A percentile compares a stretch with the other conserved stretches of the same genome.
Conservation (phyloP, 2,888 invertebrate genomes). For the Trichopoda pennipes region DNA sequence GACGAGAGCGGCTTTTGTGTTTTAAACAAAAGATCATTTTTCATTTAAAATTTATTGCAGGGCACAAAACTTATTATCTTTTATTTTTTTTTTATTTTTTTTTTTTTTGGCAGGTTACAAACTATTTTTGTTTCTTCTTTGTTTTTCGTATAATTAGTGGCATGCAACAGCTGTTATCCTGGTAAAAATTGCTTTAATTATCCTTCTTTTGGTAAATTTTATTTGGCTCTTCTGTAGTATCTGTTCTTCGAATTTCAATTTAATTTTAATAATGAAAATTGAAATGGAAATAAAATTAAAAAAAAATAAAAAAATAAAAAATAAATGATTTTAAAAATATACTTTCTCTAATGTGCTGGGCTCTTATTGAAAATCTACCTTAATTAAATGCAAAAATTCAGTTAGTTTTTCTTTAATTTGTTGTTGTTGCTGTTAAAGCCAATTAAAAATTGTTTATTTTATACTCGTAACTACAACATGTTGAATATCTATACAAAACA, state of each 20-base stretch:
- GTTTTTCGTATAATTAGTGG: slow-evolving; percentile 16
- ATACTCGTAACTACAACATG: slow-evolving; percentile 65
- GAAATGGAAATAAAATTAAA: slow-evolving; percentile 17
- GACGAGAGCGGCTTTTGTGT: not conserved
- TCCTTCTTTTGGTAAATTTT: slow-evolving; percentile 49
- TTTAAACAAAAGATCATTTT: slow-evolving; percentile 39
- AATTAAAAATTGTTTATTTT: slow-evolving; percentile 68
- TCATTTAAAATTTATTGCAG: slow-evolving; percentile 33
- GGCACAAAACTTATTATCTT: slow-evolving; percentile 18
- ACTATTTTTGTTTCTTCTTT: slow-evolving; percentile 17
- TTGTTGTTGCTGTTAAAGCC: slow-evolving; percentile 55
- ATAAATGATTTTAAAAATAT: slow-evolving; percentile 28
- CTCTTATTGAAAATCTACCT: slow-evolving; percentile 67
- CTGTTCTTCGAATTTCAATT: slow-evolving; percentile 33
- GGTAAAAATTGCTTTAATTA: slow-evolving; percentile 59
- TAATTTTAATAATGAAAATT: slow-evolving; percentile 34
- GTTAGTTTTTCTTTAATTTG: slow-evolving; percentile 34
- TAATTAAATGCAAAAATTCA: slow-evolving; percentile 68
- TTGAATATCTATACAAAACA: slow-evolving; percentile 39
- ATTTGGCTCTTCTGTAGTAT: not conserved
- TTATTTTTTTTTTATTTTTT: too few species aligned
- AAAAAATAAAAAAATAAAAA: not conserved
- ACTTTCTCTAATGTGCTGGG: slow-evolving; percentile 62
- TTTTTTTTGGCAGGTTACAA: slow-evolving; percentile 31
- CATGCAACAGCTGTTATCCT: slow-evolving; percentile 56